These are phyloP conservation scores for Cavia porcellus DNA, from an alignment of 2,113 vertebrate species.

Conservation along the genomic window DNA sequence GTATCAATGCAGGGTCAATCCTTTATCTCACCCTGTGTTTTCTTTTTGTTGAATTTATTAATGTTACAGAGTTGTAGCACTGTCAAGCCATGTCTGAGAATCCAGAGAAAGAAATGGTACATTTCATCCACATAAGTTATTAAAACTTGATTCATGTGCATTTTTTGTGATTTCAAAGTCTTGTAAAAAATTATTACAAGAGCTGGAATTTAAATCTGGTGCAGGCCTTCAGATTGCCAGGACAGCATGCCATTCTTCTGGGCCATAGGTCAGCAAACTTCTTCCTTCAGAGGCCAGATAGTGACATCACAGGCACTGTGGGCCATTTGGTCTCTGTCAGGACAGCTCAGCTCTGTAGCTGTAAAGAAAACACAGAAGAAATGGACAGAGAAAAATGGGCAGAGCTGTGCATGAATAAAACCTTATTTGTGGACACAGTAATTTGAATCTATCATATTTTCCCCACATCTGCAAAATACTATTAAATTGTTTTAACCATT, in stretches of 20 bases:
- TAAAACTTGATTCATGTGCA: background rate
- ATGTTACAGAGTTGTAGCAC: background rate
- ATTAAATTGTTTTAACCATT: background rate
- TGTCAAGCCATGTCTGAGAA: background rate
- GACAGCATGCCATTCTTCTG: background rate
- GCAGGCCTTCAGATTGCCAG: background rate
- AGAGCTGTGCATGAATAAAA: background rate
- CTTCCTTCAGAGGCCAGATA: background rate
- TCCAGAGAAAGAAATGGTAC: background rate
- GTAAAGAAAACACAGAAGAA: background rate
- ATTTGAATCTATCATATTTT: background rate
- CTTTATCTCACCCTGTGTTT: background rate
- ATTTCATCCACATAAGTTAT: background rate
- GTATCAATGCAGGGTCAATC: background rate
- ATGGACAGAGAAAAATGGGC: background rate
- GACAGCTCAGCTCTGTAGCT: accelerated
- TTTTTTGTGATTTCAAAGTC: background rate
- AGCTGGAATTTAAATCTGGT: background rate
- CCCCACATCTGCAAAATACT: background rate
- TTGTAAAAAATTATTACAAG: background rate
- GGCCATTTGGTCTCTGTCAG: background rate
- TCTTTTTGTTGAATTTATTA: background rate
- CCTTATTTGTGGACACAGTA: background rate
- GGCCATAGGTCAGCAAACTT: background rate
- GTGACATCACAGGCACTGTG: background rate